Evolutionary conservation across 2,888 invertebrate genomes (phyloP).

Genomic region (Eurois occulta): DNA sequence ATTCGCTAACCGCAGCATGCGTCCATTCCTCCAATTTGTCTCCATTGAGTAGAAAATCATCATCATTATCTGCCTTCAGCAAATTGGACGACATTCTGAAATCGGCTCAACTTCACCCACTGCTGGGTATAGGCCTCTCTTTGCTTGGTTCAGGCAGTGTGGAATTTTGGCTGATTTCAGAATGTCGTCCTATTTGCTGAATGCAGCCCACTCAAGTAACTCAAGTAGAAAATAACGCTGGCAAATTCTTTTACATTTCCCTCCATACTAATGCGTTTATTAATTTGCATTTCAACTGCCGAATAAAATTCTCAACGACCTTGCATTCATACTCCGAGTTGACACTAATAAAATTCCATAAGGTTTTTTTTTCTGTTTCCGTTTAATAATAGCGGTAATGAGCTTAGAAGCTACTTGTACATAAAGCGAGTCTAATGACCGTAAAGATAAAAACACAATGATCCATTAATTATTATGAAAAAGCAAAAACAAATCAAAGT

Average conservation of each 20-base stretch:
- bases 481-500: conserved; percentile 25
- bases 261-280: neutral
- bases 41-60: neutral
- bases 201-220: too few relatives aligned
- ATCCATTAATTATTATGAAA: conserved; percentile 32
- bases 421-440: conserved; percentile 34
- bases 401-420: conserved; percentile 1
- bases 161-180: too few relatives aligned
- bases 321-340: neutral
- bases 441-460: conserved; percentile 54
- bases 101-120: too few relatives aligned
- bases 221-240: neutral
- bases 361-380: neutral
- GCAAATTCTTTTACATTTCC: neutral
- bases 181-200: too few relatives aligned
- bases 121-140: too few relatives aligned
- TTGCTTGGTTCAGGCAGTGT: too few relatives aligned
- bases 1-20: conserved; percentile 26
- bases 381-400: conserved; percentile 1
- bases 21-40: neutral
- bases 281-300: neutral
- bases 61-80: too few relatives aligned
- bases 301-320: neutral
- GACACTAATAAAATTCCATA: neutral
- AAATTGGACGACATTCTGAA: too few relatives aligned